Evolutionary conservation across 2,113 vertebrate genomes (phyloP).

Genomic region (Misgurnus mizolepis): DNA sequence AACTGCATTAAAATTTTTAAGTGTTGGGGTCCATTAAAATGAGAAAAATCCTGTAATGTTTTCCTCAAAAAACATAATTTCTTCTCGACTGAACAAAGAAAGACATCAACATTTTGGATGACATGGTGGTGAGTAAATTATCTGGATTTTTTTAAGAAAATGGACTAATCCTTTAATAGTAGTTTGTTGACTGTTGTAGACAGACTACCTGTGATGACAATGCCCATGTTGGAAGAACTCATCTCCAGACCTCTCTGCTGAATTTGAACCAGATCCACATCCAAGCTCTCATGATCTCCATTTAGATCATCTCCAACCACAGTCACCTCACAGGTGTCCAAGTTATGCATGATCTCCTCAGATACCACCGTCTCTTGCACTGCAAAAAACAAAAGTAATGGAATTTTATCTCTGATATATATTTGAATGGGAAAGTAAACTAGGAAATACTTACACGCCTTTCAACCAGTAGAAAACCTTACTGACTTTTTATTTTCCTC

Average conservation of each 20-base stretch:
- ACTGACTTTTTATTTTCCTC: not conserved
- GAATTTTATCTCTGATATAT: not conserved
- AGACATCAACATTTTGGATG: too few species aligned
- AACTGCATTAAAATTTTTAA: too few species aligned
- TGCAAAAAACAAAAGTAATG: conserved; percentile 52
- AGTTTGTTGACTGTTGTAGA: too few species aligned
- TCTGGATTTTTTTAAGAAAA: too few species aligned
- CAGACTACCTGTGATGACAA: conserved; percentile 84
- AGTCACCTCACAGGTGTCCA: conserved; percentile 91
- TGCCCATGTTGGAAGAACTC: conserved; percentile 85
- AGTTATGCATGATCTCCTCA: conserved; percentile 97
- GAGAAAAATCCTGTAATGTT: too few species aligned
- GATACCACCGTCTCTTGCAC: conserved; percentile 97
- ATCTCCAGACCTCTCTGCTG: conserved; percentile 89
- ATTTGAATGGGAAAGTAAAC: not conserved
- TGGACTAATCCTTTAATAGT: too few species aligned
- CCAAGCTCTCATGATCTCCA: conserved; percentile 89
- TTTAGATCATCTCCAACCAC: conserved; percentile 91
- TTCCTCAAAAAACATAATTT: too few species aligned
- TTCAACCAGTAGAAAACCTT: not conserved
- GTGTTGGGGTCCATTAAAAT: too few species aligned
- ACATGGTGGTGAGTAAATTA: too few species aligned
- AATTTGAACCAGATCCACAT: conserved; percentile 83
- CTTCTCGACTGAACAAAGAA: too few species aligned
- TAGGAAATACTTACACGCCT: not conserved